Conservation (phyloP, 2,797 vertebrate genomes). For the Gobio occitaniae region DNA sequence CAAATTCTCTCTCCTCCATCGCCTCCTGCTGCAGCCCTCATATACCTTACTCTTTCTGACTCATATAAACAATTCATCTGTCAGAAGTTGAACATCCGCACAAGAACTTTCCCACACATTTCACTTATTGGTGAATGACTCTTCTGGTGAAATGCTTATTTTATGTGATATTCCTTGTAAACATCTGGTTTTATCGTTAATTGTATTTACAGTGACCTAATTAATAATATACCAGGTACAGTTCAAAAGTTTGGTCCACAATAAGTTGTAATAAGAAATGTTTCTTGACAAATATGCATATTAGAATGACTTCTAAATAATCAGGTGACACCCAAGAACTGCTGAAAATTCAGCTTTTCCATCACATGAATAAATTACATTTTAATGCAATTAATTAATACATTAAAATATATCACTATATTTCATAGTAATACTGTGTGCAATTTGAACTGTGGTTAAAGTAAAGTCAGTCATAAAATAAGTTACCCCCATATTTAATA, state of each 20-base stretch:
- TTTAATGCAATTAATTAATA: not conserved
- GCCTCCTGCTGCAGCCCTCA: not conserved
- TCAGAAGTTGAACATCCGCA: not conserved
- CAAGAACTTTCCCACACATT: not conserved
- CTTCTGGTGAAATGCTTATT: not conserved
- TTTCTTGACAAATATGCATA: not conserved
- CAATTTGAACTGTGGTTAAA: not conserved
- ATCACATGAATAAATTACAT: not conserved
- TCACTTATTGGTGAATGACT: not conserved
- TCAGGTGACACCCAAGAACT: not conserved
- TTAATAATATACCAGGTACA: not conserved
- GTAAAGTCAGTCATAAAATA: too few species aligned
- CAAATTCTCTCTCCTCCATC: constrained; percentile 8
- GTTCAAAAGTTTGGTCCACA: not conserved
- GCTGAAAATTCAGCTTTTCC: not conserved
- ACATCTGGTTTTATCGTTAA: not conserved
- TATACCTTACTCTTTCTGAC: constrained; percentile 1
- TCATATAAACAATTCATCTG: constrained; percentile 2
- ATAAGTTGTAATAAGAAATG: not conserved
- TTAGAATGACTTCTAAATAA: not conserved
- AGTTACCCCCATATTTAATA: not conserved
- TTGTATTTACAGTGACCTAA: not conserved
- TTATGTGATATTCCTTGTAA: not conserved
- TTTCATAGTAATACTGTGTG: not conserved
- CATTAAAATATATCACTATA: not conserved